Conservation (phyloP, 1,140 invertebrate species). For the Drosophila nasuta region DNA sequence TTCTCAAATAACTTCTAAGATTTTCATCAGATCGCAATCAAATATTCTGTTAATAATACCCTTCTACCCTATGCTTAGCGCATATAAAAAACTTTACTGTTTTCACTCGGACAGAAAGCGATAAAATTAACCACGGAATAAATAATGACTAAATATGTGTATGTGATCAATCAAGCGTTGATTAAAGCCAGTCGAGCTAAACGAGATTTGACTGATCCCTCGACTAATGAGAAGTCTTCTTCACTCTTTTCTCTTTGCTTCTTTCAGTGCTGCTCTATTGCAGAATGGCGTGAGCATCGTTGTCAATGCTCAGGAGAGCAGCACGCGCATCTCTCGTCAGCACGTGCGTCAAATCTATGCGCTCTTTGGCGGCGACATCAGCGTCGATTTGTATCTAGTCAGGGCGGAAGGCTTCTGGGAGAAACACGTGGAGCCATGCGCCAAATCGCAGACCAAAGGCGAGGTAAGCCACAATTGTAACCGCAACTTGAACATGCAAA, state of each 20-base stretch:
- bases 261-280: slow-evolving; percentile 63
- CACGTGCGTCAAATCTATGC: slow-evolving; percentile 87
- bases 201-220: slow-evolving; percentile 28
- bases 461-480: slow-evolving; percentile 85
- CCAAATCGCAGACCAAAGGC: slow-evolving; percentile 87
- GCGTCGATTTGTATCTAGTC: slow-evolving; percentile 87
- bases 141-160: slow-evolving; percentile 55
- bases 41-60: too few species aligned
- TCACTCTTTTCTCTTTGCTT: not conserved
- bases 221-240: slow-evolving; percentile 51
- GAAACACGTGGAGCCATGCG: slow-evolving; percentile 90
- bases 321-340: slow-evolving; percentile 88
- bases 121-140: slow-evolving; percentile 40
- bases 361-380: slow-evolving; percentile 85
- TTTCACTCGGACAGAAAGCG: slow-evolving; percentile 28
- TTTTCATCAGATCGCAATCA: too few species aligned
- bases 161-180: slow-evolving; percentile 61
- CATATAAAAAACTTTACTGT: not conserved
- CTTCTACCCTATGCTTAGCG: too few species aligned
- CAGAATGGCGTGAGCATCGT: slow-evolving; percentile 87
- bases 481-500: not conserved
- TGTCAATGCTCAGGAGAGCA: slow-evolving; percentile 88
- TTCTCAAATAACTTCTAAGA: too few species aligned
- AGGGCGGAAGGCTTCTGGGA: slow-evolving; percentile 91
- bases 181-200: slow-evolving; percentile 3